Conservation (phyloP, 2,797 vertebrate species). For the Toxotes lorentzi region DNA sequence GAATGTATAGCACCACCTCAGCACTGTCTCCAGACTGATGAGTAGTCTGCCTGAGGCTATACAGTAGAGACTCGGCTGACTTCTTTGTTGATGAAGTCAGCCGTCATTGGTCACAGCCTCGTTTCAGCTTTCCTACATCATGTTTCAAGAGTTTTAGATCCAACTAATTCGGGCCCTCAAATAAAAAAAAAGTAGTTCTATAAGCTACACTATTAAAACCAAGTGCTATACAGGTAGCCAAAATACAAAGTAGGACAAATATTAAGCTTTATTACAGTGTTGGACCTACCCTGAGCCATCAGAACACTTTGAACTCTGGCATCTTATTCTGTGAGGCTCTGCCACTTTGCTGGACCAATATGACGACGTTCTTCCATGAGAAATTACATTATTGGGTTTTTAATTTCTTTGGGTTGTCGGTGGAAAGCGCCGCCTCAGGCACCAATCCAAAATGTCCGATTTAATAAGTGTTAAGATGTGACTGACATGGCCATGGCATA, state of each 20-base stretch:
- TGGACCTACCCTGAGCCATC: constrained; percentile 17
- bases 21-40: constrained; percentile 71
- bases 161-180: constrained; percentile 45
- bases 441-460: constrained; percentile 23
- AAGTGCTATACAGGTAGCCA: constrained; percentile 34
- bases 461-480: constrained; percentile 52
- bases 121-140: constrained; percentile 41
- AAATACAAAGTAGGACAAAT: constrained; percentile 39
- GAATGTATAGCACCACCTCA: constrained; percentile 72
- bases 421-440: constrained; percentile 11
- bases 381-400: constrained; percentile 40
- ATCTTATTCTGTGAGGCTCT: constrained; percentile 2
- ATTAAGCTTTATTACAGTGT: constrained; percentile 30
- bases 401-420: constrained; percentile 37
- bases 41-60: constrained; percentile 64
- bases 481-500: constrained; percentile 31
- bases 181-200: constrained; percentile 36
- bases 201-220: constrained; percentile 30
- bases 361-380: constrained; percentile 36
- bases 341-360: constrained; percentile 15
- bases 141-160: constrained; percentile 28
- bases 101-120: constrained; percentile 49
- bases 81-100: constrained; percentile 62
- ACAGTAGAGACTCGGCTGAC: constrained; percentile 52
- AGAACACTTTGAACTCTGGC: constrained; percentile 45